Evolutionary conservation across 2,888 invertebrate species (phyloP), one percentile per base, ranked within the genome.

Genomic region (Xestia xanthographa): DNA sequence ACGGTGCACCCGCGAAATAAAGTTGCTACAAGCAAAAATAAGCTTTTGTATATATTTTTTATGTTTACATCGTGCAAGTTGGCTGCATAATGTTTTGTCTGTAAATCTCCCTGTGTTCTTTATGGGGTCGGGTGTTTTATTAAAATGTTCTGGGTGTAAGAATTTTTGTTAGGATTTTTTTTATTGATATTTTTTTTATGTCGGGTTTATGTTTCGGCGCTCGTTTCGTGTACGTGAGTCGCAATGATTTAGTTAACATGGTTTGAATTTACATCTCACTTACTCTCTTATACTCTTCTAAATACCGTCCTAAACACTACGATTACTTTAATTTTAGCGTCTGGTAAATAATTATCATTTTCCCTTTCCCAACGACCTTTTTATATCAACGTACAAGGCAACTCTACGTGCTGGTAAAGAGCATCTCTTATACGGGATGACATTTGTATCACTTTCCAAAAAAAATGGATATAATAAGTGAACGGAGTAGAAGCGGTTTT

Each of bases 381-480:
- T 41, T 9, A 41, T 41, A 0, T 41, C 41, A 41, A 41, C 67
- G 58, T 58, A 75, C 38, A 5, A 41, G 56, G 58, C 63, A 74
- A 66, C 77, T 91, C 90, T 93, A 93, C 93, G 92, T 93, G 93
- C 91, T 88, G 87, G 84, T 90, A 90, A 89, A 88, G 84, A 85
- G 79, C 34, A 34, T 34, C 34, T 34, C 34, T 34, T 34, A 34
- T 34, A n/a, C n/a, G n/a, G n/a, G n/a, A n/a, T n/a, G n/a, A n/a
- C n/a, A n/a, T n/a, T n/a, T n/a, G n/a, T n/a, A n/a, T n/a, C n/a
- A n/a, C n/a, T n/a, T n/a, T n/a, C n/a, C n/a, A n/a, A n/a, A n/a
- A n/a, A n/a, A n/a, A n/a, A n/a, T n/a, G n/a, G n/a, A n/a, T n/a
- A n/a, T n/a, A n/a, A n/a, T n/a, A n/a, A n/a, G n/a, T n/a, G n/a